Percentiles rank a stretch among this genome's conserved stretches.
Conservation (phyloP, 2,113 vertebrate species). For the Ascaphus truei region DNA sequence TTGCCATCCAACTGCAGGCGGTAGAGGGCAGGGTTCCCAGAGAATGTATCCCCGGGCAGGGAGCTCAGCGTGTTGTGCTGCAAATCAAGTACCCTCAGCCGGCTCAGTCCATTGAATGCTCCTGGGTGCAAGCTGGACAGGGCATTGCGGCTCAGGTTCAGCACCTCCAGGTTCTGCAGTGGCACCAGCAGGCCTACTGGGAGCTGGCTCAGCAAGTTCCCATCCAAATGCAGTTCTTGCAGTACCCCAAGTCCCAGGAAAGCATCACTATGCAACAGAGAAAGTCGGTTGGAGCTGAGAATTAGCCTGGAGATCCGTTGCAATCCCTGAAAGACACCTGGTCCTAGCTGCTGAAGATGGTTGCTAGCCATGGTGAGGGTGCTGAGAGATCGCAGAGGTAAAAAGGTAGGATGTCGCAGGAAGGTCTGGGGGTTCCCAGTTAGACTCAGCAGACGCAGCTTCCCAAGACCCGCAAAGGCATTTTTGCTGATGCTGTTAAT, state of each 20-base stretch:
- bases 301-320: constrained; percentile 75
- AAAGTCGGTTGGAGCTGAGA: constrained; percentile 77
- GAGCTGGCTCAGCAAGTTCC: constrained; percentile 77
- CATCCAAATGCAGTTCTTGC: constrained; percentile 77
- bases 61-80: constrained; percentile 78
- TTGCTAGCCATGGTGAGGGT: constrained; percentile 84
- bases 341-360: constrained; percentile 70
- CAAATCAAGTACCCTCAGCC: constrained; percentile 77
- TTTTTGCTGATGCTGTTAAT: constrained; percentile 81
- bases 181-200: constrained; percentile 74
- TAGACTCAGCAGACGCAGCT: constrained; percentile 85
- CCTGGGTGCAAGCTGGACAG: constrained; percentile 66
- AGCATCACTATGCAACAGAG: constrained; percentile 66
- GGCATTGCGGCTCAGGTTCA: constrained; percentile 83
- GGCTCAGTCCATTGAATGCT: constrained; percentile 65
- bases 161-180: constrained; percentile 71
- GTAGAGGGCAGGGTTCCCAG: constrained; percentile 72
- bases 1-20: constrained; percentile 86
- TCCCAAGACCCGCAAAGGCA: constrained; percentile 74
- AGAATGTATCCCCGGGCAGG: constrained; percentile 73
- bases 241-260: constrained; percentile 74
- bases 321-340: constrained; percentile 79
- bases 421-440: constrained; percentile 81
- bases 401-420: constrained; percentile 70
- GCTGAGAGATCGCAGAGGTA: constrained; percentile 71